These are phyloP conservation scores for Saccostrea echinata DNA, from an alignment of 1,140 invertebrate genomes.

Conservation along the genomic window DNA sequence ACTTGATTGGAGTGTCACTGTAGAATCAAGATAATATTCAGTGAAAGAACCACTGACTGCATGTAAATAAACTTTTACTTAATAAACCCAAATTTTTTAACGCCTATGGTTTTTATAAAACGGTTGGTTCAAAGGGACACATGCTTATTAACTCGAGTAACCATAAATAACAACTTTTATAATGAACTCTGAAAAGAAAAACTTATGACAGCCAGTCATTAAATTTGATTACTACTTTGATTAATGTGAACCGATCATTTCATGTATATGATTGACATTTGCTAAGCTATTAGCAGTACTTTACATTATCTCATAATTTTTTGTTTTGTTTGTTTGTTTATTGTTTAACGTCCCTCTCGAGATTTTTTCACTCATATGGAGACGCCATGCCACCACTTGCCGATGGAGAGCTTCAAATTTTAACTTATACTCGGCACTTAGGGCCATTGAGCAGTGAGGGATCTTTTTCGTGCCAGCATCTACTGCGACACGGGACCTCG, in stretches of 20 bases:
- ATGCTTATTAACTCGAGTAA: not conserved
- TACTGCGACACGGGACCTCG: no score
- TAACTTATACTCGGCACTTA: no score
- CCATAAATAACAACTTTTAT: not conserved
- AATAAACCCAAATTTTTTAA: not conserved
- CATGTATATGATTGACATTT: not conserved
- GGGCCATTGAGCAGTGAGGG: no score
- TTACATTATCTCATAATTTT: no score
- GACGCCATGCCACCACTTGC: no score
- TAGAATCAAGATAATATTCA: not conserved
- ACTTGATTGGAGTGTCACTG: not conserved
- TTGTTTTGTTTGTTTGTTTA: no score
- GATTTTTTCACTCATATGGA: no score
- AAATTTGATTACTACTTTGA: slow-evolving; percentile 10
- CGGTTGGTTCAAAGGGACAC: not conserved
- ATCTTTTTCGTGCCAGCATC: no score
- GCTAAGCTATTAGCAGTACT: no score
- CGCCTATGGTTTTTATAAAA: not conserved
- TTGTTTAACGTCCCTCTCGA: no score
- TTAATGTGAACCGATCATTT: not conserved
- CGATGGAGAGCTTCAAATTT: no score
- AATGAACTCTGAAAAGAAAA: not conserved
- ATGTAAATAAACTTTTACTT: no score
- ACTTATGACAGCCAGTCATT: not conserved
- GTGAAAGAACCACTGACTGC: not conserved